phyloP scores from a whole-genome alignment of 1,140 invertebrate species.

The Pissodes strobi region DNA sequence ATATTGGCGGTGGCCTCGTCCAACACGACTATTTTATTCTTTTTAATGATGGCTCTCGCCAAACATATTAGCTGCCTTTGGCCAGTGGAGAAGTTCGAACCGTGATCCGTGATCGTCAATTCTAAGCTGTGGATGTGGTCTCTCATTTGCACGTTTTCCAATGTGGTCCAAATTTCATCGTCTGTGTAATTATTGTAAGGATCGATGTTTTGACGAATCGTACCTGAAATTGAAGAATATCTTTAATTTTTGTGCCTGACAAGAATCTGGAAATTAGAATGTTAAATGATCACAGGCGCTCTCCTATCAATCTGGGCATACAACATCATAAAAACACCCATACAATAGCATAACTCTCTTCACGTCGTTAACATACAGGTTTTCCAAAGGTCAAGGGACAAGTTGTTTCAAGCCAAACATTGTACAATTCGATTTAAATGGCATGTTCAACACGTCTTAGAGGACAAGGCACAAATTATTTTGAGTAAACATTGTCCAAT shows the following conservation, averaged over 20 bases:
- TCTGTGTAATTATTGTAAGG: constrained; percentile 55
- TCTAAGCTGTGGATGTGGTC: constrained; percentile 39
- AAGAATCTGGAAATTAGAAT: too few relatives aligned
- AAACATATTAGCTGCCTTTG: constrained; percentile 80
- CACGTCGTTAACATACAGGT: too few relatives aligned
- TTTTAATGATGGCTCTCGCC: constrained; percentile 73
- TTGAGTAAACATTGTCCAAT: too few relatives aligned
- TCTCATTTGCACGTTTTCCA: constrained; percentile 50
- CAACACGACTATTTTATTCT: constrained; percentile 76
- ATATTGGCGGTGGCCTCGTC: constrained; percentile 77
- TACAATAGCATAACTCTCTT: too few relatives aligned
- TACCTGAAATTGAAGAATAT: constrained; percentile 57
- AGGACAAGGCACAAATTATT: too few relatives aligned
- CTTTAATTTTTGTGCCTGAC: too few relatives aligned
- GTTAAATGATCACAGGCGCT: background rate
- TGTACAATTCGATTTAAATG: too few relatives aligned
- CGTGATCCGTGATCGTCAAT: constrained; percentile 27
- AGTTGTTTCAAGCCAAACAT: too few relatives aligned
- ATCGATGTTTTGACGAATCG: constrained; percentile 34
- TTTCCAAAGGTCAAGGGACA: too few relatives aligned
- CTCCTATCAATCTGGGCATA: background rate
- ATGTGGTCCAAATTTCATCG: constrained; percentile 43
- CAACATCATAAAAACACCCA: too few relatives aligned
- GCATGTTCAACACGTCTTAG: too few relatives aligned
- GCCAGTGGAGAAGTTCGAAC: constrained; percentile 68